Base-by-base conservation (phyloP, 2,113 vertebrate genomes). In the Grammomys dolichurus region DNA sequence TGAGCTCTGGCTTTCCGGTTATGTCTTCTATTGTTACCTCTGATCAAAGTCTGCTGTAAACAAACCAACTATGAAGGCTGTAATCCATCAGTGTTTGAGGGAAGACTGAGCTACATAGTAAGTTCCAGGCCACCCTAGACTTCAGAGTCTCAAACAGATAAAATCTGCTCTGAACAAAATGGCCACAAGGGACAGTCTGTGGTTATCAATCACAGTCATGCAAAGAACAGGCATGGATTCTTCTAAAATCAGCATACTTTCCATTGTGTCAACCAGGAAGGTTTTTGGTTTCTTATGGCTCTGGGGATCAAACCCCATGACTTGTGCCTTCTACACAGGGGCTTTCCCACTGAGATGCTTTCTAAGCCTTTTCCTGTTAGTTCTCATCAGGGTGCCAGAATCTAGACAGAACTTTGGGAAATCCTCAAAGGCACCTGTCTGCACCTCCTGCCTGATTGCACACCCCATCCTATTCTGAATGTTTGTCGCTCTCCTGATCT, bases 1-100 rank as follows among this genome's bases (percentile, higher is more conserved):
- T n/a, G 56, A 9, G 51, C 58, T 89, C 77, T 36, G 31, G 36
- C 33, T 81, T 93, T 77, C 51, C 73, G 75, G 54, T 33, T 36
- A 43, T 60, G 77, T 86, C 60, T 20, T 94, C 84, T 70, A 46
- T n/a, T 89, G 36, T 85, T 36, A 20, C 91, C 91, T 89, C 84
- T 58, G 78, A 87, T n/a, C 63, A 82, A 89, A 93, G n/a, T 58
- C 16, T n/a, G 10, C 76, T 60, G 54, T 33, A 93, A 73, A 72
- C 54, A 85, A 40, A 17, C 22, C 63, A 54, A 65, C 65, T n/a
- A 13, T 87, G 65, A 48, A 36, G 43, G 46, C 81, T 70, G 43
- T 24, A 51, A 33, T 33, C 16, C 28, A 86, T 11, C 16, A 31
- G 31, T 0, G 17, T 33, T 33, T 67, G 63, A 87, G 63, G 84